Conservation (phyloP, 1,140 invertebrate species). For the Phocides pigmalion region DNA sequence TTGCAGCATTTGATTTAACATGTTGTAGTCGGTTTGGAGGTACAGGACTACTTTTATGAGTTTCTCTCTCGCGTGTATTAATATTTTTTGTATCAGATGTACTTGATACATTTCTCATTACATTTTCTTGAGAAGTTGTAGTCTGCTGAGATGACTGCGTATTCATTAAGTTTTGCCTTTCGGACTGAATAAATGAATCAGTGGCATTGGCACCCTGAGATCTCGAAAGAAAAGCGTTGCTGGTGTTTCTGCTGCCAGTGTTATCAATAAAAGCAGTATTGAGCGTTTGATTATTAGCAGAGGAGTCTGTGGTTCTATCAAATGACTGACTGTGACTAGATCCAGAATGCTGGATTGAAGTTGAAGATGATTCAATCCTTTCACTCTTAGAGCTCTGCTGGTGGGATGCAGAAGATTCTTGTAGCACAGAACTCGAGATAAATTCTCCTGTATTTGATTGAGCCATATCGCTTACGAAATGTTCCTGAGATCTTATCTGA, state of each 20-base stretch:
- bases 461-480: constrained; percentile 77
- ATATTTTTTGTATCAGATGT: constrained; percentile 48
- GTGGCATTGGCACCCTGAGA: constrained; percentile 70
- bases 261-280: constrained; percentile 80
- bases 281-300: constrained; percentile 64
- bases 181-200: constrained; percentile 74
- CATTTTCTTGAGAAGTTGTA: constrained; percentile 42
- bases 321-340: constrained; percentile 67
- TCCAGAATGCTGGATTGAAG: constrained; percentile 72
- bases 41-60: constrained; percentile 51
- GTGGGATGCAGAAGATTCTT: constrained; percentile 71
- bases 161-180: constrained; percentile 65
- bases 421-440: constrained; percentile 66
- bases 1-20: constrained; percentile 36
- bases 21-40: constrained; percentile 45
- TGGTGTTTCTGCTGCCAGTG: constrained; percentile 44
- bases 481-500: constrained; percentile 63
- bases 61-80: constrained; percentile 65
- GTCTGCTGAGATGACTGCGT: constrained; percentile 47
- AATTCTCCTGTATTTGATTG: constrained; percentile 74
- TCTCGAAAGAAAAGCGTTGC: constrained; percentile 50
- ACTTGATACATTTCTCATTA: constrained; percentile 42
- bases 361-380: constrained; percentile 71
- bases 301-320: constrained; percentile 62
- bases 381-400: constrained; percentile 75